Percentiles rank a stretch among this genome's conserved stretches.
Evolutionary conservation across 2,113 vertebrate genomes (phyloP).

Genomic region (Lynx canadensis): DNA sequence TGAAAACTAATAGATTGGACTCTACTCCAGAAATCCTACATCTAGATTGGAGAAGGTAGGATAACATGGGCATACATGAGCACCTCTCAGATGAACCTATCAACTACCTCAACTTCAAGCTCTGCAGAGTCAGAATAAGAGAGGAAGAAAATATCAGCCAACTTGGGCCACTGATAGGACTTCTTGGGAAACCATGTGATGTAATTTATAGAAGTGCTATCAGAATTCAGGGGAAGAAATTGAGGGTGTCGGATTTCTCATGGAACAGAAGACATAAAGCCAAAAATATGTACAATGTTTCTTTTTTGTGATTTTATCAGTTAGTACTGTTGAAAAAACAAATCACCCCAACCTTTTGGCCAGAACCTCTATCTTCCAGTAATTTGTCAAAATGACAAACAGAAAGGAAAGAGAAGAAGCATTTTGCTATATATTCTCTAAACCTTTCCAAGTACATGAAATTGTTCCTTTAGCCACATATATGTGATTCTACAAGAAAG

Average conservation of each 20-base stretch:
- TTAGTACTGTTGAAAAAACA: neutral
- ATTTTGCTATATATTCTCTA: neutral
- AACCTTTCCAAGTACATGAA: slow-evolving; percentile 64
- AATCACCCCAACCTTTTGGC: neutral
- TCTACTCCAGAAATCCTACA: neutral
- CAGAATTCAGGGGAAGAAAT: neutral
- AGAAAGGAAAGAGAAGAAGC: neutral
- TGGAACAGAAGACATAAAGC: neutral
- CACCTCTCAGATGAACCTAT: neutral
- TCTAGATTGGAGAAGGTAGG: neutral
- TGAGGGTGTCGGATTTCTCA: neutral
- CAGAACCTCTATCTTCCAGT: neutral
- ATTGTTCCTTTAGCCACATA: slow-evolving; percentile 92
- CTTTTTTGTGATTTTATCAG: neutral
- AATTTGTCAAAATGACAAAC: neutral
- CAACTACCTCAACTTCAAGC: neutral
- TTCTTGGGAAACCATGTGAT: neutral
- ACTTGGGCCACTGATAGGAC: neutral
- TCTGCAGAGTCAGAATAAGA: neutral
- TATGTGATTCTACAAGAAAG: slow-evolving; percentile 94
- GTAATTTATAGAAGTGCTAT: neutral
- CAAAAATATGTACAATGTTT: neutral
- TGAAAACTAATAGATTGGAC: neutral
- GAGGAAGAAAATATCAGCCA: neutral
- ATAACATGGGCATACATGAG: neutral